Conservation (phyloP, 1,140 invertebrate species). For the Scaptomyza montana region DNA sequence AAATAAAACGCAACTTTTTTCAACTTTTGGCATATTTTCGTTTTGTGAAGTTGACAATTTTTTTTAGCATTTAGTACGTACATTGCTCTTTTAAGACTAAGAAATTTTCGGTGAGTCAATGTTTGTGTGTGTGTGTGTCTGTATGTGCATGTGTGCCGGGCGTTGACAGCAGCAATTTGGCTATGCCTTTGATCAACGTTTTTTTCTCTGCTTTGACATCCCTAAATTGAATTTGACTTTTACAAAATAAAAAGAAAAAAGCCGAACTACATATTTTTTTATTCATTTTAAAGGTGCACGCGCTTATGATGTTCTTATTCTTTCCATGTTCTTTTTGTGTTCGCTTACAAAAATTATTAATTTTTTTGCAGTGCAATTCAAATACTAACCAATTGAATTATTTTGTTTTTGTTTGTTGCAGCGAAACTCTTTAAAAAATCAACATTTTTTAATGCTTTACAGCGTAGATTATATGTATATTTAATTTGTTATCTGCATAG, state of each 20-base stretch:
- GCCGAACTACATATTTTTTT: background rate
- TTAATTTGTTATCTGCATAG: background rate
- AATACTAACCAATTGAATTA: background rate
- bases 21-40: slow-evolving; percentile 63
- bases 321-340: background rate
- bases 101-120: background rate
- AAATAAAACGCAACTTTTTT: slow-evolving; percentile 47
- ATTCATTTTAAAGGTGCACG: slow-evolving; percentile 29
- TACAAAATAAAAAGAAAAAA: slow-evolving; percentile 27
- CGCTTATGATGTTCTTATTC: slow-evolving; percentile 19
- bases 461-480: background rate
- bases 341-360: background rate
- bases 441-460: background rate
- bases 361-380: background rate
- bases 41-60: slow-evolving; percentile 62
- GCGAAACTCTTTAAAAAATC: background rate
- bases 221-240: slow-evolving; percentile 78
- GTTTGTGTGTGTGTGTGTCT: slow-evolving; percentile 8
- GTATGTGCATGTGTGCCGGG: slow-evolving; percentile 14
- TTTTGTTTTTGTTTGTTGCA: background rate
- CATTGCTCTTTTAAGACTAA: slow-evolving; percentile 40
- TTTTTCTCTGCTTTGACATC: slow-evolving; percentile 28
- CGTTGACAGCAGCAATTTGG: slow-evolving; percentile 73
- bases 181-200: slow-evolving; percentile 73
- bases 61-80: slow-evolving; percentile 57